Conservation (phyloP, 2,113 vertebrate species). For the Bujurquina vittata region DNA sequence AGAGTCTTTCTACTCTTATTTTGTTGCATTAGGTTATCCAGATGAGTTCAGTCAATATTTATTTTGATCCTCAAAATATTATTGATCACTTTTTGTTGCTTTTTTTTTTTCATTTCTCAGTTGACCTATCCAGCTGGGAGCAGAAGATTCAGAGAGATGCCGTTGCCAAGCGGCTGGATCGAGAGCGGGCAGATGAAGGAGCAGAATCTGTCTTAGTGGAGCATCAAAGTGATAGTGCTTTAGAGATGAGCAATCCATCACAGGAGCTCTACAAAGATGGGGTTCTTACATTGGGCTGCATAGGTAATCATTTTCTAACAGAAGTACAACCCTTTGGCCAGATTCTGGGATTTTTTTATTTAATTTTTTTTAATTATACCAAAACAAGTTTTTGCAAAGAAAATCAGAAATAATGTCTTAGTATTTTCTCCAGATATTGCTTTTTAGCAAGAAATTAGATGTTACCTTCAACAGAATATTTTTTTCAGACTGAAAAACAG, state of each 20-base stretch:
- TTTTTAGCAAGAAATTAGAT: neutral
- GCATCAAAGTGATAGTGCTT: slow-evolving; percentile 83
- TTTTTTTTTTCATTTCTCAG: slow-evolving; percentile 63
- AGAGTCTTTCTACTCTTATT: neutral
- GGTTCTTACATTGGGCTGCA: slow-evolving; percentile 89
- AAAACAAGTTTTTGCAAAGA: neutral
- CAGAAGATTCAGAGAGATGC: slow-evolving; percentile 89
- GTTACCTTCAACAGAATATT: neutral
- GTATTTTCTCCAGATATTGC: slow-evolving; percentile 2
- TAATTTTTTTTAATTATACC: neutral
- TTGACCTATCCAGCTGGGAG: slow-evolving; percentile 91
- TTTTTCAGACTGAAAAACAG: neutral
- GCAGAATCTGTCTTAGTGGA: slow-evolving; percentile 81
- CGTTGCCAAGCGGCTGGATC: slow-evolving; percentile 73
- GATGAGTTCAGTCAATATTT: neutral
- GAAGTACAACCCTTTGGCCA: neutral
- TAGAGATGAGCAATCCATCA: slow-evolving; percentile 79
- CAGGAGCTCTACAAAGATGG: slow-evolving; percentile 90
- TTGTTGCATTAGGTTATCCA: neutral
- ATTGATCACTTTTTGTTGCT: neutral
- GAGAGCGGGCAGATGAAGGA: slow-evolving; percentile 78
- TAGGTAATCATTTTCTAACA: slow-evolving; percentile 74
- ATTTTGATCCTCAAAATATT: neutral
- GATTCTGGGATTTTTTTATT: neutral
- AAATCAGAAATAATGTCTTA: neutral